Base-by-base conservation (phyloP, 2,797 vertebrate species). In the Argentina silus region DNA sequence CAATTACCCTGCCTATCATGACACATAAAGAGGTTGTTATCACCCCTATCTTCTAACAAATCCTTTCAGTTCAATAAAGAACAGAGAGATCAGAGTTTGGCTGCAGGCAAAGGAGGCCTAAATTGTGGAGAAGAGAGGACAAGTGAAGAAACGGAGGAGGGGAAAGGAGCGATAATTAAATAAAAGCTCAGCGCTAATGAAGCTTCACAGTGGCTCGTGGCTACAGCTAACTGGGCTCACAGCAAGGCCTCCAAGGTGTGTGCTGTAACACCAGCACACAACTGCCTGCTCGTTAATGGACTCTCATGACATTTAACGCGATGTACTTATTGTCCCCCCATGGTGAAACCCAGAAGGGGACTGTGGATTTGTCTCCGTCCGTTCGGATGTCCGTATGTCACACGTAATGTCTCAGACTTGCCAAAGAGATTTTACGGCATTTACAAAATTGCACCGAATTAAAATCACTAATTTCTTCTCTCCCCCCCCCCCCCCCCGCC, bases 111-210 rank as follows among this genome's bases (percentile, higher is more conserved):
- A 12, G 17, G 27, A 45, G 0, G 47, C 45, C 0, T n/a, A 61
- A 63, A 79, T 76, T n/a, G 45, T 36, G 27, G 27, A 2, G 50
- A 6, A 56, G 69, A 47, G 7, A 69, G 70, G 7, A 15, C 61
- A 61, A 19, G 76, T 3, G 15, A 68, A 78, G 70, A 69, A 79
- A 8, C 75, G 79, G 48, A 50, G 74, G 45, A 47, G 19, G 56
- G 76, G 69, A 68, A 77, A 8, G 67, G 7, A 61, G 70, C 63
- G 42, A 71, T 27, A 87, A 85, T 90, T 89, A 84, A 89, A 88
- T 57, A 61, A 91, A 92, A 94, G 91, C 91, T 92, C 90, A 93
- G 68, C 81, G 78, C 79, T 88, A 92, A 92, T 87, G 87, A 89
- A 85, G 87, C 87, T 80, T 87, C 78, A 78, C 75, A 67, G 78